These are phyloP conservation scores for Belonocnema kinseyi DNA, from an alignment of 1,140 invertebrate genomes.

Conservation along the genomic window DNA sequence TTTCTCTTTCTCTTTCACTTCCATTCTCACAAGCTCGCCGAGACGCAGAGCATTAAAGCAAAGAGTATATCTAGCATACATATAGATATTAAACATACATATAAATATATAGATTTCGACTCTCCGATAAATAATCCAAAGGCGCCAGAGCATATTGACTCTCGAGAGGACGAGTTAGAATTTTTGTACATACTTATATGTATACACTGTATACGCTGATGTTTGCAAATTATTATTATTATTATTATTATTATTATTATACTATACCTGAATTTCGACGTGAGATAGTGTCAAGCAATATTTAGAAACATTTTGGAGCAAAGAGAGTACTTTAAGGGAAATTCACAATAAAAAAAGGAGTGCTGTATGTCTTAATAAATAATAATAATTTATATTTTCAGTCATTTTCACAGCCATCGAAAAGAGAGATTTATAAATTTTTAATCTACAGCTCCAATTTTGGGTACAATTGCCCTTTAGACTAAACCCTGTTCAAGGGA, in stretches of 20 bases:
- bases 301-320: not conserved
- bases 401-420: too few relatives aligned
- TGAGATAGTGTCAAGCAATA: not conserved
- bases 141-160: constrained; percentile 49
- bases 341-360: too few relatives aligned
- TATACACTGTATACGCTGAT: constrained; percentile 14
- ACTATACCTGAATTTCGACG: constrained; percentile 15
- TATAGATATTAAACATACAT: constrained; percentile 34
- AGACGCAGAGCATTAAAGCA: constrained; percentile 57
- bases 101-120: constrained; percentile 17
- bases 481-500: too few relatives aligned
- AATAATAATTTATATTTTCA: too few relatives aligned
- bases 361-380: too few relatives aligned
- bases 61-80: constrained; percentile 43
- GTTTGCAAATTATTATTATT: not conserved
- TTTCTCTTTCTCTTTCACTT: constrained; percentile 65
- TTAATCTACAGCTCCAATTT: too few relatives aligned
- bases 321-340: too few relatives aligned
- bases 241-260: not conserved
- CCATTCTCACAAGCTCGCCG: constrained; percentile 59
- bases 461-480: too few relatives aligned
- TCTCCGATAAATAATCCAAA: constrained; percentile 26
- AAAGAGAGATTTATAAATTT: too few relatives aligned
- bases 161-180: constrained; percentile 55
- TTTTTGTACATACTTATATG: constrained; percentile 56